A percentile compares a stretch with the other conserved stretches of the same genome.
phyloP scores from a whole-genome alignment of 2,888 invertebrate species.

The Zaprionus obscuricornis region DNA sequence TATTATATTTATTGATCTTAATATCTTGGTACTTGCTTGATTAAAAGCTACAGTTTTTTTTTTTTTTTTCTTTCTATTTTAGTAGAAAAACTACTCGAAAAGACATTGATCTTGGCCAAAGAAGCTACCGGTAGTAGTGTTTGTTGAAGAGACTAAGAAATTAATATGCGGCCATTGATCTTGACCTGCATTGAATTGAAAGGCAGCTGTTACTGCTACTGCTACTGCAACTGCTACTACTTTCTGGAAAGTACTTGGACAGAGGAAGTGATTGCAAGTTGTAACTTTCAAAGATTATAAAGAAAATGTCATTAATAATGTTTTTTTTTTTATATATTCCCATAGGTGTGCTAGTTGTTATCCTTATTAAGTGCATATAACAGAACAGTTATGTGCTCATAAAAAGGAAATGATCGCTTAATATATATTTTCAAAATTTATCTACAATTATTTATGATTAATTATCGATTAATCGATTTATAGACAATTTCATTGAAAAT shows the following conservation, averaged over 20 bases:
- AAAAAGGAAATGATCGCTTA: too few species aligned
- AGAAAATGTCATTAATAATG: too few species aligned
- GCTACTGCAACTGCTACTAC: too few species aligned
- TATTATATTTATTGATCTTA: constrained; percentile 53
- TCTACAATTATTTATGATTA: constrained; percentile 33
- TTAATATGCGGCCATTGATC: constrained; percentile 15
- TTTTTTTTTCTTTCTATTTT: constrained; percentile 45
- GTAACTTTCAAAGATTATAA: too few species aligned
- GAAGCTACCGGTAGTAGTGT: constrained; percentile 1
- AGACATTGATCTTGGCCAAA: constrained; percentile 34
- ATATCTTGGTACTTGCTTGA: constrained; percentile 16
- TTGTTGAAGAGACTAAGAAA: not conserved
- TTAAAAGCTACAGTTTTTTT: constrained; percentile 15
- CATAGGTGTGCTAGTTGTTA: too few species aligned
- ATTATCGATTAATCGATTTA: constrained; percentile 18
- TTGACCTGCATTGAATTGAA: constrained; percentile 13
- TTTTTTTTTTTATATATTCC: too few species aligned
- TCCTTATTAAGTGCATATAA: too few species aligned
- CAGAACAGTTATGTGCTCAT: too few species aligned
- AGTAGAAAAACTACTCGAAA: constrained; percentile 28
- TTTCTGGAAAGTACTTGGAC: too few species aligned
- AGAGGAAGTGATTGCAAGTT: too few species aligned
- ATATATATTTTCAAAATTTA: too few species aligned
- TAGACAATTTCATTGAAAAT: not conserved
- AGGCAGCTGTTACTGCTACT: too few species aligned